A percentile compares a stretch with the other conserved stretches of the same genome.
These are phyloP conservation scores for Diorhabda sublineata DNA, from an alignment of 1,140 invertebrate genomes.

Conservation along the genomic window DNA sequence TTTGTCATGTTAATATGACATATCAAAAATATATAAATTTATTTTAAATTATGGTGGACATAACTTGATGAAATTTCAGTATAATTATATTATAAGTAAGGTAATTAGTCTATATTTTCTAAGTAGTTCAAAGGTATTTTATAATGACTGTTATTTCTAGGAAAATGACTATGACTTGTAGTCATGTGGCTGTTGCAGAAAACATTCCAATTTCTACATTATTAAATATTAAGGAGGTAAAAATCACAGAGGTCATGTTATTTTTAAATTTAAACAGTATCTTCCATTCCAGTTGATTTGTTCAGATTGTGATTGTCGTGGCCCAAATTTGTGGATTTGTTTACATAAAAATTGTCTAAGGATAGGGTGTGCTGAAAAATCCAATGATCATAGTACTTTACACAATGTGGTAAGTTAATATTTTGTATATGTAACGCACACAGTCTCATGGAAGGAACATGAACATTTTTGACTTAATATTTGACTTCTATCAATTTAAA, in stretches of 20 bases:
- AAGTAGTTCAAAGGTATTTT: not conserved
- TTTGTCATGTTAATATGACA: not conserved
- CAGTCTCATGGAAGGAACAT: no score
- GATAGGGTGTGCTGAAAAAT: slow-evolving; percentile 74
- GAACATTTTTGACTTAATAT: no score
- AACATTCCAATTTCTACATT: slow-evolving; percentile 36
- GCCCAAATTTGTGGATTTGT: slow-evolving; percentile 81
- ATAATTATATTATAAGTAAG: not conserved
- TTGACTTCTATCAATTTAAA: no score
- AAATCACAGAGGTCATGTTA: not conserved
- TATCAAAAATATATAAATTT: slow-evolving; percentile 1
- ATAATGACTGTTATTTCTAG: slow-evolving; percentile 10
- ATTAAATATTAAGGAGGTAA: slow-evolving; percentile 36
- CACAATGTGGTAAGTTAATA: slow-evolving; percentile 63
- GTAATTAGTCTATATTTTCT: not conserved
- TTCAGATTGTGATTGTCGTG: slow-evolving; percentile 59
- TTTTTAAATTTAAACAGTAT: slow-evolving; percentile 6
- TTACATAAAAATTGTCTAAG: slow-evolving; percentile 70
- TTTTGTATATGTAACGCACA: not conserved
- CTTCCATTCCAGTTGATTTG: slow-evolving; percentile 51
- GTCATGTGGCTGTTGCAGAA: slow-evolving; percentile 26
- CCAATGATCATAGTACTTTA: slow-evolving; percentile 71
- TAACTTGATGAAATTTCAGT: not conserved
- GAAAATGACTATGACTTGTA: slow-evolving; percentile 27
- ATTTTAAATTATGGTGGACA: not conserved